These are phyloP conservation scores for Myanophis thanlyinensis DNA, from an alignment of 2,113 vertebrate genomes.

Conservation along the genomic window DNA sequence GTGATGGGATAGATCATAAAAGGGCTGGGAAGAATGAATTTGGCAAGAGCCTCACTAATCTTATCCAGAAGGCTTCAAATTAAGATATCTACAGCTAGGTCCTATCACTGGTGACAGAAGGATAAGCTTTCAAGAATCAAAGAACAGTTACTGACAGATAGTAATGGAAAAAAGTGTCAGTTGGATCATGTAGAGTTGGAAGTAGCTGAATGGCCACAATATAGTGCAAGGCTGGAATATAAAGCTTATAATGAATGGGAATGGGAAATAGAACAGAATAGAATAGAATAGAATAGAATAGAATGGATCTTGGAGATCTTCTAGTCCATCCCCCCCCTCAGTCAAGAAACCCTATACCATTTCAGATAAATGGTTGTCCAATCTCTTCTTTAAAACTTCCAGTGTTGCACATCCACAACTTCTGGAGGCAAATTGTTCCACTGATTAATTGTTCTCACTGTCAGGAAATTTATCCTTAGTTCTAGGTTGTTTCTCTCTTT, in stretches of 20 bases:
- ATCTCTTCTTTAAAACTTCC: no score
- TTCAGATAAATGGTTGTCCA: no score
- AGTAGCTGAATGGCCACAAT: not conserved
- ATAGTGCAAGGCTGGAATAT: not conserved
- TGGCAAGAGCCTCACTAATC: not conserved
- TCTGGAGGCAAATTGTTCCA: no score
- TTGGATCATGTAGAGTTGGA: not conserved
- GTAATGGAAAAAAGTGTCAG: not conserved
- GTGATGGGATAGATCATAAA: not conserved
- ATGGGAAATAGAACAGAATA: no score
- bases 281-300: no score
- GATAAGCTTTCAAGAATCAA: not conserved
- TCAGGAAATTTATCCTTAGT: no score
- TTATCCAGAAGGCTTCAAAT: not conserved
- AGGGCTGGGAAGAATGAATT: not conserved
- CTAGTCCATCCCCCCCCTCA: no score
- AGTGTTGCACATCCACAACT: no score
- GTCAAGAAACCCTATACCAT: no score
- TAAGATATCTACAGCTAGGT: not conserved
- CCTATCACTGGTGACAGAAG: not conserved
- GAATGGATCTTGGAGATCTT: no score
- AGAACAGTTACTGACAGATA: not conserved
- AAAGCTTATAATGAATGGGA: not conserved
- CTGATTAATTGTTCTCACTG: no score
- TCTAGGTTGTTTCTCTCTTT: no score